phyloP scores from a whole-genome alignment of 2,113 vertebrate species.

The Carettochelys insculpta region DNA sequence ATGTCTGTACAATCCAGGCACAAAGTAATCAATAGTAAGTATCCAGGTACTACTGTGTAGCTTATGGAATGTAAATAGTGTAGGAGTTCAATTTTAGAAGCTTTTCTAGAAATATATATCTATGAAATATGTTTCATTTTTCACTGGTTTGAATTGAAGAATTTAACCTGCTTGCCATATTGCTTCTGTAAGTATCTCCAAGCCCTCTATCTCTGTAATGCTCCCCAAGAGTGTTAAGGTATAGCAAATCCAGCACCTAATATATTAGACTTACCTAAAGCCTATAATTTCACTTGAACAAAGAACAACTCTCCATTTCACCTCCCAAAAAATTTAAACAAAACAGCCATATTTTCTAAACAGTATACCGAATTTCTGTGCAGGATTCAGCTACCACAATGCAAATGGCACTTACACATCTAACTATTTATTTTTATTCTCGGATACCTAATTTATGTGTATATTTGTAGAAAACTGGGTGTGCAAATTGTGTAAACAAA shows the following conservation, averaged over 20 bases:
- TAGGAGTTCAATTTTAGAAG: slow-evolving; percentile 1
- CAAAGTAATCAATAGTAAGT: slow-evolving; percentile 64
- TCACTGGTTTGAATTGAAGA: neutral
- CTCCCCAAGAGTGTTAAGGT: neutral
- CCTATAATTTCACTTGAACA: neutral
- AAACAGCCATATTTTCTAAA: neutral
- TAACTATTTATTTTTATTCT: neutral
- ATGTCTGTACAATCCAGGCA: slow-evolving; percentile 44
- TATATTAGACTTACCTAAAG: neutral
- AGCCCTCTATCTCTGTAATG: neutral
- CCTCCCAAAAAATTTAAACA: neutral
- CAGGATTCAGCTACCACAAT: neutral
- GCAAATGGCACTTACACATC: neutral
- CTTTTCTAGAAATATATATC: neutral
- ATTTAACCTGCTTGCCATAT: neutral
- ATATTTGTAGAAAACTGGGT: neutral
- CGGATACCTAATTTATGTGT: neutral
- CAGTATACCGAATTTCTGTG: neutral
- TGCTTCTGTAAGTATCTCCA: neutral
- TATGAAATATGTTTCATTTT: neutral
- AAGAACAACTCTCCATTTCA: neutral
- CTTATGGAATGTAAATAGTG: slow-evolving; percentile 41
- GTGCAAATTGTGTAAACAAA: neutral
- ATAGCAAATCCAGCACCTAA: neutral
- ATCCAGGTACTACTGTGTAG: slow-evolving; percentile 7